phyloP scores from a whole-genome alignment of 2,113 vertebrate genomes.

The Leptocoma aspasia region DNA sequence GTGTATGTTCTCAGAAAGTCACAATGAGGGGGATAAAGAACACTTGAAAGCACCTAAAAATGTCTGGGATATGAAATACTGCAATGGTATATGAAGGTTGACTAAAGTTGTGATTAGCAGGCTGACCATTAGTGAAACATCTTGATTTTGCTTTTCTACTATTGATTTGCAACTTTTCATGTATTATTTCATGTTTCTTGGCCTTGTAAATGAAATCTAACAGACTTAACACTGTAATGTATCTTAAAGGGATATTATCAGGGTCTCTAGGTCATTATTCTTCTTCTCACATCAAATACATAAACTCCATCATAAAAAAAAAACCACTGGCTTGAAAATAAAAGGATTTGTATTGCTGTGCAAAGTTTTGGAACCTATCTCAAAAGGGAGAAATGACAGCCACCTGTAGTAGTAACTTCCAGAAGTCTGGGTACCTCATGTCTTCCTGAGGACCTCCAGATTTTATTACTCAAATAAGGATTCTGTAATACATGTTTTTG shows the following conservation, averaged over 20 bases:
- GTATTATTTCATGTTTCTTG: neutral
- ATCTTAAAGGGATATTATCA: neutral
- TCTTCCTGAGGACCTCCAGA: neutral
- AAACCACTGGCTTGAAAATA: neutral
- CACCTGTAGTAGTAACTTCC: neutral
- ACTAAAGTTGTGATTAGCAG: neutral
- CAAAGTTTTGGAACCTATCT: neutral
- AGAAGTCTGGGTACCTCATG: neutral
- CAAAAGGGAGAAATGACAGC: neutral
- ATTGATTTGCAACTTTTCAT: neutral
- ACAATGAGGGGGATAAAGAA: neutral
- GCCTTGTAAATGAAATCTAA: neutral
- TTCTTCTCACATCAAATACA: neutral
- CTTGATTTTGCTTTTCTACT: neutral
- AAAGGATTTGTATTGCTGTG: neutral
- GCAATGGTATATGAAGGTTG: neutral
- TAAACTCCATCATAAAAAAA: fast-evolving
- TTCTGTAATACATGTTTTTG: neutral
- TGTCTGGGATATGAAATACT: neutral
- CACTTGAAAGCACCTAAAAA: neutral
- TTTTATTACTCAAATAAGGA: neutral
- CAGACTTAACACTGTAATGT: neutral
- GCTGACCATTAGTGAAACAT: neutral
- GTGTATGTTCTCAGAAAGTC: neutral
- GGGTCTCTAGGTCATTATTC: neutral